Base-by-base conservation (phyloP, 64 coral and sea anemone genomes). In the Stichodactyla helianthus region DNA sequence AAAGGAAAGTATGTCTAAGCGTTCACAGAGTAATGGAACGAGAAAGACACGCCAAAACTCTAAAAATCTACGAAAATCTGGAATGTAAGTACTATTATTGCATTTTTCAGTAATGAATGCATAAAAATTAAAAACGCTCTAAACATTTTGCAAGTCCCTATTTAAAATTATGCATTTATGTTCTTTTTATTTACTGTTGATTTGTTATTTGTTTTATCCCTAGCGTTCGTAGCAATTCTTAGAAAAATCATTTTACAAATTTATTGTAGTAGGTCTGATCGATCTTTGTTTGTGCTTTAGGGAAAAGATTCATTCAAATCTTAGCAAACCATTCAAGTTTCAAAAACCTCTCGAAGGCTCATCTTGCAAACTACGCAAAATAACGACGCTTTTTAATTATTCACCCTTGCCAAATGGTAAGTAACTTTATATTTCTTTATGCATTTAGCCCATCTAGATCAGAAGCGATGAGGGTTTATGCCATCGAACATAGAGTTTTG, bases 1-100 rank as follows among this genome's bases (percentile, higher is more conserved):
- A 86, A 63, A 86, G 50, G 63, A 84, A 60, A 31, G 22, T 54
- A 58, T 84, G 9, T 84, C 82, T 50, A 84, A 84, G 31, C 9
- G n/a, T 59, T 25, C 20, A 20, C 59, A 60, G 27, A 35, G 59
- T 61, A 60, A 85, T 44, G 28, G n/a, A 35, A 55, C 53, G 12
- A 62, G 54, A 17, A 64, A 85, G 25, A 55, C 55, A 82, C 44
- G 55, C 2, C 17, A 82, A 58, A 54, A 7, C 23, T n/a, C 22
- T 53, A 58, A 22, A 54, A 54, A 58, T 53, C 51, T 12, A 22
- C 80, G 55, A 82, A 58, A n/a, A 82, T 82, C 51, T 54, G 51
- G 50, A 53, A 82, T 82, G 80, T 82, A 58, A 82, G 80, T 54
- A 54, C 15, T 7, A 59, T 55, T 35, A 27, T 31, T 12, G 0